phyloP scores from a whole-genome alignment of 1,140 invertebrate genomes.

The Temnothorax nylanderi region DNA sequence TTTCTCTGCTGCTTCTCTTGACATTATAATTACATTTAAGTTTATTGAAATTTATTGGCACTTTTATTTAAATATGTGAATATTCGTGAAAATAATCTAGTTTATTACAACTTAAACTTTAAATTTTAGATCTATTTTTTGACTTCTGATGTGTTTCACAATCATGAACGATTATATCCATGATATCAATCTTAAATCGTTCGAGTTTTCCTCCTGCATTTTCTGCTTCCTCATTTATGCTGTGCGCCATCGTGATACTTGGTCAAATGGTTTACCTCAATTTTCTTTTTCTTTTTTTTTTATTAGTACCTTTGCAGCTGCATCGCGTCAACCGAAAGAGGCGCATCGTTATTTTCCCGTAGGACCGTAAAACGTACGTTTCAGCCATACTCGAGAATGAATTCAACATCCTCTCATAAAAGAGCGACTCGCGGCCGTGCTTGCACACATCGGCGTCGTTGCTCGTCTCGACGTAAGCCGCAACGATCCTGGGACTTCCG shows the following conservation, averaged over 20 bases:
- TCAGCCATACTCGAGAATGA: constrained; percentile 19
- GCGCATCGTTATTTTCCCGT: constrained; percentile 24
- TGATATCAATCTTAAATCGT: background rate
- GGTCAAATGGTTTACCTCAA: constrained; percentile 16
- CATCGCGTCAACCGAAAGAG: constrained; percentile 28
- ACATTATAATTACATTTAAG: background rate
- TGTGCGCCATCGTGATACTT: background rate
- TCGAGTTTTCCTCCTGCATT: background rate
- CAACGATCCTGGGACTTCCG: constrained; percentile 23
- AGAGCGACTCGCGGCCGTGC: constrained; percentile 32
- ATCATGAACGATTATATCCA: background rate
- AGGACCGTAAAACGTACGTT: constrained; percentile 41
- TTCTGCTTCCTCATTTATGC: background rate
- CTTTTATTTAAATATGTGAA: background rate
- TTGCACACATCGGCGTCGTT: constrained; percentile 18
- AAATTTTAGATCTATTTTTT: background rate
- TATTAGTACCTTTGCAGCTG: constrained; percentile 3
- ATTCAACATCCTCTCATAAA: constrained; percentile 51
- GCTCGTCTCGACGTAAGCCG: constrained; percentile 27
- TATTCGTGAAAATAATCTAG: background rate
- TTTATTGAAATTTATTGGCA: background rate
- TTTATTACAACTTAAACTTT: background rate
- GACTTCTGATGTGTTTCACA: background rate
- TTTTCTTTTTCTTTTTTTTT: constrained; percentile 21
- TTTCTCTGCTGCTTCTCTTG: background rate